These are phyloP conservation scores for Papilio dardanus DNA, from an alignment of 1,140 invertebrate species.

Conservation along the genomic window DNA sequence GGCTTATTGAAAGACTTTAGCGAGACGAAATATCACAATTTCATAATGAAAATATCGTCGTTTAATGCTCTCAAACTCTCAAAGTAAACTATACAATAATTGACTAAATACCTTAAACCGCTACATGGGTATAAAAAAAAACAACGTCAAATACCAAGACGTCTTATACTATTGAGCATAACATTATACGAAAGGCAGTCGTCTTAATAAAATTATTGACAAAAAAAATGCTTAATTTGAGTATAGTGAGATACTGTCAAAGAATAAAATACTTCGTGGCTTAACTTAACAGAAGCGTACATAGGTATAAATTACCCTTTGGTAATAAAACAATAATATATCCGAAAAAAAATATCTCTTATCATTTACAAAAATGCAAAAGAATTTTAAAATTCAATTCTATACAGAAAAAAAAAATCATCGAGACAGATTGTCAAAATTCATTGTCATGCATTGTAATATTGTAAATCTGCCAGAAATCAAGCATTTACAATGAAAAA, in stretches of 20 bases:
- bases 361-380: constrained; percentile 43
- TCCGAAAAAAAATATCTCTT: constrained; percentile 38
- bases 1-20: too few relatives aligned
- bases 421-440: constrained; percentile 13
- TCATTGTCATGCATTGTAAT: constrained; percentile 12
- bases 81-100: constrained; percentile 75
- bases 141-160: constrained; percentile 61
- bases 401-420: constrained; percentile 40
- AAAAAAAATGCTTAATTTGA: constrained; percentile 76
- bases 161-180: constrained; percentile 79
- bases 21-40: constrained; percentile 61
- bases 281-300: constrained; percentile 38
- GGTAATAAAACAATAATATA: constrained; percentile 19
- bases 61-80: too few relatives aligned
- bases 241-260: constrained; percentile 72
- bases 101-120: constrained; percentile 80
- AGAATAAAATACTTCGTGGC: constrained; percentile 50
- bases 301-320: constrained; percentile 21
- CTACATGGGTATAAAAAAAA: constrained; percentile 64
- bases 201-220: constrained; percentile 66
- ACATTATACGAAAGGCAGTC: constrained; percentile 77
- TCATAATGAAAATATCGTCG: constrained; percentile 40
- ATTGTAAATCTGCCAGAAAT: background rate
- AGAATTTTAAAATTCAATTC: background rate
- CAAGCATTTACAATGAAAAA: constrained; percentile 28